These are phyloP conservation scores for Gambelia wislizenii DNA, from an alignment of 2,797 vertebrate genomes.

Conservation along the genomic window DNA sequence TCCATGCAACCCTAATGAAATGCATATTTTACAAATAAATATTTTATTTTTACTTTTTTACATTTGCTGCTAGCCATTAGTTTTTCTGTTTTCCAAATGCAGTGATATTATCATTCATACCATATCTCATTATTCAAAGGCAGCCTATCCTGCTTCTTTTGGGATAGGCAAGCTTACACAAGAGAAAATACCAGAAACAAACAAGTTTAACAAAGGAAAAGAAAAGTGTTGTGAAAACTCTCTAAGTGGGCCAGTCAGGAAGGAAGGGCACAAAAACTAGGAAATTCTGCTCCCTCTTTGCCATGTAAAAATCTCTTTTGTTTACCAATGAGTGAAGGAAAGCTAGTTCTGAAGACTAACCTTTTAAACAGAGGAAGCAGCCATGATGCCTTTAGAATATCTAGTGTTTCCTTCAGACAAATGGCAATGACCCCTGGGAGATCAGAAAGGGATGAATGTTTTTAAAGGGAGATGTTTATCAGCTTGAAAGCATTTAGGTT, in stretches of 20 bases:
- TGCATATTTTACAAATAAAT: background rate
- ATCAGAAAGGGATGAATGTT: constrained; percentile 36
- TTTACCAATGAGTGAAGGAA: background rate
- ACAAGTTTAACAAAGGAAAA: background rate
- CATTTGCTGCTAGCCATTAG: background rate
- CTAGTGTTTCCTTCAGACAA: constrained; percentile 34
- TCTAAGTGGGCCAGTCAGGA: constrained; percentile 20
- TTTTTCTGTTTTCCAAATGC: background rate
- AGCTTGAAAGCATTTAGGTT: constrained; percentile 49
- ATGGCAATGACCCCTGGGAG: background rate
- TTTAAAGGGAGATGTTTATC: constrained; percentile 48
- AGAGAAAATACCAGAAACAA: background rate
- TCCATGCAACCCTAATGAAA: background rate
- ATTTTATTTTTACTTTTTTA: no score
- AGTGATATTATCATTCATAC: background rate
- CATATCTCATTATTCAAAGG: background rate
- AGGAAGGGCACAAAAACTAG: background rate
- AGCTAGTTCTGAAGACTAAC: background rate
- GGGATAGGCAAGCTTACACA: background rate
- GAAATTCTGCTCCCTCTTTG: constrained; percentile 1
- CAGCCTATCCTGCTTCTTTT: background rate
- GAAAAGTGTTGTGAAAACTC: background rate
- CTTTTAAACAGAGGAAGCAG: constrained; percentile 25
- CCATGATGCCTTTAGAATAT: constrained; percentile 1
- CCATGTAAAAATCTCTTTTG: background rate